A percentile compares a stretch with the other conserved stretches of the same genome.
phyloP scores from a whole-genome alignment of 1,140 invertebrate genomes.

The Bombus soroeensis region DNA sequence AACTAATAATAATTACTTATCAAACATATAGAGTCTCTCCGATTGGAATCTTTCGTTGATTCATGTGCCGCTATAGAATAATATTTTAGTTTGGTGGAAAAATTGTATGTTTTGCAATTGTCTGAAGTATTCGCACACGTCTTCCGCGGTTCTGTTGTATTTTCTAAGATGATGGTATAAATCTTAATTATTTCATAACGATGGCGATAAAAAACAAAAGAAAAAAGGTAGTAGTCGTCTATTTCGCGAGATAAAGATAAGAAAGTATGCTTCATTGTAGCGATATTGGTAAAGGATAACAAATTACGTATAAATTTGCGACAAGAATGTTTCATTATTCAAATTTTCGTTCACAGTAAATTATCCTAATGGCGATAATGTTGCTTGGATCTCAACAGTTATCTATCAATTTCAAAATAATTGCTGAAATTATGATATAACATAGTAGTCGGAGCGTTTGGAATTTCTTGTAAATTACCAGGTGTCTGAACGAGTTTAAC shows the following conservation, averaged over 20 bases:
- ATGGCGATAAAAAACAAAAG: no score
- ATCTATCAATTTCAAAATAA: background rate
- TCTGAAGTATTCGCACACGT: no score
- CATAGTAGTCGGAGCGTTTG: background rate
- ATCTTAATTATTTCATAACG: no score
- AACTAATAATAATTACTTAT: no score
- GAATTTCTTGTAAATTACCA: slow-evolving; percentile 23
- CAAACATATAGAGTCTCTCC: no score
- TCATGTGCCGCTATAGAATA: no score
- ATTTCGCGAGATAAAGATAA: background rate
- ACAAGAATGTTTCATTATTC: background rate
- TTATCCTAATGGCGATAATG: background rate
- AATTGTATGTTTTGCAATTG: no score
- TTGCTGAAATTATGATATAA: background rate
- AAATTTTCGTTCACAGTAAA: background rate
- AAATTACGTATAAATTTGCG: background rate
- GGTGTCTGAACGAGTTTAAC: background rate
- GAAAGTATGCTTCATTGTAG: background rate
- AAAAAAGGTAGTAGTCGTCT: background rate
- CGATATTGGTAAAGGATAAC: background rate
- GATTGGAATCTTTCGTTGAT: no score
- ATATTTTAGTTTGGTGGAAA: no score
- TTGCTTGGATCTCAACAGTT: background rate
- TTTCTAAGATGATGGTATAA: no score
- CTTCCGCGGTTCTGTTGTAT: no score